phyloP scores from a whole-genome alignment of 2,888 invertebrate genomes.

The Sesamia inferens region DNA sequence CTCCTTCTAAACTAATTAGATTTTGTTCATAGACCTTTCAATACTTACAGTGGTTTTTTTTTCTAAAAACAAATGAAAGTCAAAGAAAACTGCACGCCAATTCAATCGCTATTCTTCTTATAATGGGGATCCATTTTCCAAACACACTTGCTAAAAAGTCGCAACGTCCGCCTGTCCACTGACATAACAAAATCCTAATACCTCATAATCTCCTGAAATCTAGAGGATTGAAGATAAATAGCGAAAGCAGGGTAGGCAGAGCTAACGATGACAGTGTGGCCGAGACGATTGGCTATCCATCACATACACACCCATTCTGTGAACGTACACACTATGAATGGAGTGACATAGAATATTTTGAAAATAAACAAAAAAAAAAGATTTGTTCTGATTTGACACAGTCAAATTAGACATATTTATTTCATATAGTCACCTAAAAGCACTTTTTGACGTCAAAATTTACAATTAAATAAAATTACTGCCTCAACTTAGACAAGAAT shows the following conservation, averaged over 20 bases:
- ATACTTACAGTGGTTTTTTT: too few species aligned
- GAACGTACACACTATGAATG: conserved; percentile 48
- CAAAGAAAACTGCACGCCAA: background rate
- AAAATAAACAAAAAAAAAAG: background rate
- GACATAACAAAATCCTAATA: conserved; percentile 54
- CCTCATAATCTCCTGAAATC: conserved; percentile 62
- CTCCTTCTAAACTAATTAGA: too few species aligned
- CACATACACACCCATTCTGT: conserved; percentile 63
- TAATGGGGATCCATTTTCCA: background rate
- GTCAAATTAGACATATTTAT: background rate
- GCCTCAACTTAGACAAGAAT: background rate
- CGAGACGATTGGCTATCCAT: conserved; percentile 64
- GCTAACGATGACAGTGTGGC: conserved; percentile 65
- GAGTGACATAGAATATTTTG: background rate
- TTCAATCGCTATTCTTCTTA: background rate
- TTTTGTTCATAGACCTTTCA: too few species aligned
- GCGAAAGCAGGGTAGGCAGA: conserved; percentile 51
- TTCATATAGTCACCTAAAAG: background rate
- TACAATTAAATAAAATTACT: background rate
- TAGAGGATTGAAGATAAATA: conserved; percentile 63
- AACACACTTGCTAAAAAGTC: conserved; percentile 8
- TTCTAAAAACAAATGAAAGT: background rate
- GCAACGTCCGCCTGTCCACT: conserved; percentile 6
- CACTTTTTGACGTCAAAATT: too few species aligned
- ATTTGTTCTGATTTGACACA: too few species aligned